Evolutionary conservation across 1,140 invertebrate genomes (phyloP), one percentile per base, ranked within the genome.

Genomic region (Anoplolepis gracilipes): DNA sequence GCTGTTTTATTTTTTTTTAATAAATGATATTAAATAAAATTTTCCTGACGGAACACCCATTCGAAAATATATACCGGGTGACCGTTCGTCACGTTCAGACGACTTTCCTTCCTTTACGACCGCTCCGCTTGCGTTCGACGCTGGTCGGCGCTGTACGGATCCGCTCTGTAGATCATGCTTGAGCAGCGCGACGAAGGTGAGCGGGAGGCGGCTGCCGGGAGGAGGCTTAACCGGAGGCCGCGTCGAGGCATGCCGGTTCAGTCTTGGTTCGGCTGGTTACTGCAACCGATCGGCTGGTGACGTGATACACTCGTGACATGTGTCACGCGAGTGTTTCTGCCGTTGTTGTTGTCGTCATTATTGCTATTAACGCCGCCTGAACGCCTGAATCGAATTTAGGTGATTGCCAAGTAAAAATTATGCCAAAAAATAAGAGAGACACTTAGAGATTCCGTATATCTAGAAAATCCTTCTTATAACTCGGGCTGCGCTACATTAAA

Each of bases 251-350:
- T 88, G 72, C 53, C 55, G 70, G 67, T 91, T 90, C 91, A 94
- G 93, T 94, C 92, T 93, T 91, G 92, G 91, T 91, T 90, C 84
- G 92, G 87, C 92, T 90, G 93, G 91, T 93, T 90, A 92, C 90
- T 87, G 91, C 79, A 92, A 92, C 89, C 90, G 91, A 90, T 90
- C 90, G 62, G 84, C 67, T 87, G 88, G 86, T 88, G 77, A 90
- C 84, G 86, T 87, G 86, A 87, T 87, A 87, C 85, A 88, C 65
- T 86, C 85, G 86, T 89, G 91, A 91, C 88, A 92, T 88, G 84
- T 87, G 89, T 90, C 88, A 91, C 87, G 75, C 88, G 85, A 90
- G 87, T 90, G 88, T 77, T 90, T 33, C 73, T 88, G 76, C 64
- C 73, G 88, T 77, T 89, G 88, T 77, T 89, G 72, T 90, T 82